phyloP scores from a whole-genome alignment of 2,888 invertebrate genomes.

The Carpatolechia fugitivella region DNA sequence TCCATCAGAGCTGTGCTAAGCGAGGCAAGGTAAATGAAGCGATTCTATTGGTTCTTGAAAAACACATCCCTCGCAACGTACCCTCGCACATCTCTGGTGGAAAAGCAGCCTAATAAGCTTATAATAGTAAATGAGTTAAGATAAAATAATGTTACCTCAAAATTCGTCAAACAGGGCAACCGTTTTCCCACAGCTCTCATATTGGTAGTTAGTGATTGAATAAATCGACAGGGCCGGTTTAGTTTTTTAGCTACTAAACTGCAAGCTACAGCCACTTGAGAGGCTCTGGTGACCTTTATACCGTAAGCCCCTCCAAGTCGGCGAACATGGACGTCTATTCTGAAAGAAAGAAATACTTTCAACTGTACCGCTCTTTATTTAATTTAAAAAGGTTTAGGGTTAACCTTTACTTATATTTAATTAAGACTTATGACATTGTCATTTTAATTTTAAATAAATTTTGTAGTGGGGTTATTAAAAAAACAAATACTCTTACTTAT shows the following conservation, averaged over 20 bases:
- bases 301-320: slow-evolving; percentile 80
- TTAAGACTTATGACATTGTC: too few species aligned
- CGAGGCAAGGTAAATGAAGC: slow-evolving; percentile 12
- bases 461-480: not conserved
- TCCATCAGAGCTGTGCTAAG: slow-evolving; percentile 12
- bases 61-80: not conserved
- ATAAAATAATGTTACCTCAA: slow-evolving; percentile 52
- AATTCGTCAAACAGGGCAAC: slow-evolving; percentile 65
- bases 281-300: slow-evolving; percentile 82
- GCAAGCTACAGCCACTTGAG: slow-evolving; percentile 79
- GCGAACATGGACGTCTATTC: slow-evolving; percentile 70
- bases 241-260: slow-evolving; percentile 81
- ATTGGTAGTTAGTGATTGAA: slow-evolving; percentile 81
- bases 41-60: slow-evolving; percentile 6
- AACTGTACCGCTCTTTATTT: too few species aligned
- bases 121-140: not conserved
- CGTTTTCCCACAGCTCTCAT: slow-evolving; percentile 80
- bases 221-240: slow-evolving; percentile 82
- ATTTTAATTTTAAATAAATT: too few species aligned
- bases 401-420: too few species aligned
- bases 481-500: slow-evolving; percentile 62
- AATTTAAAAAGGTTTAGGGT: too few species aligned
- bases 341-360: not conserved
- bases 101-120: too few species aligned
- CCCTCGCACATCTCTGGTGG: too few species aligned